These are phyloP conservation scores for Peromyscus nudipes DNA, from an alignment of 2,797 vertebrate species.

Conservation along the genomic window DNA sequence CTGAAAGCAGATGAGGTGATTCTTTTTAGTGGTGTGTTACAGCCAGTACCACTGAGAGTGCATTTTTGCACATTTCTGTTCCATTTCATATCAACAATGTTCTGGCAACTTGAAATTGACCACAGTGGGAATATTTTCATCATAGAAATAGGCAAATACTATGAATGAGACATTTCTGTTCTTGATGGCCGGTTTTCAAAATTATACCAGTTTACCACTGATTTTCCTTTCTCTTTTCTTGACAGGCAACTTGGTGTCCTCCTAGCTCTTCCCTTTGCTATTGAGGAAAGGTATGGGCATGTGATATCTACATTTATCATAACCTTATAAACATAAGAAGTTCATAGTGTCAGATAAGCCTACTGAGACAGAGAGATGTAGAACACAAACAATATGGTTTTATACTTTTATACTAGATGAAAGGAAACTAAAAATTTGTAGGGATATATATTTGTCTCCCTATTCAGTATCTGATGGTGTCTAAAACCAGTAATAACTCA, in stretches of 20 bases:
- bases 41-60: background rate
- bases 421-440: background rate
- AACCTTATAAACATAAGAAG: background rate
- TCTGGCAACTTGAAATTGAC: background rate
- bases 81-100: background rate
- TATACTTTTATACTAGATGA: background rate
- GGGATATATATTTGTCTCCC: background rate
- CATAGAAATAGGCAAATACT: background rate
- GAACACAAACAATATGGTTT: background rate
- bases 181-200: background rate
- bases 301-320: background rate
- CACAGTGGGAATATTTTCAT: background rate
- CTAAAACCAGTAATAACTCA: background rate
- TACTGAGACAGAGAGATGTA: background rate
- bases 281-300: rapidly evolving
- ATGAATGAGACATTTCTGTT: background rate
- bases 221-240: background rate
- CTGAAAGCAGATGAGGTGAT: background rate
- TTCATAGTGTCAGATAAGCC: background rate
- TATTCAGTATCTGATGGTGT: background rate
- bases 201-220: background rate
- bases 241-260: no score
- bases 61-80: background rate
- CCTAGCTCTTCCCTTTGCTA: background rate
- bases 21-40: background rate